phyloP scores from a whole-genome alignment of 2,888 invertebrate genomes.

The Kryphioiulus occultus region DNA sequence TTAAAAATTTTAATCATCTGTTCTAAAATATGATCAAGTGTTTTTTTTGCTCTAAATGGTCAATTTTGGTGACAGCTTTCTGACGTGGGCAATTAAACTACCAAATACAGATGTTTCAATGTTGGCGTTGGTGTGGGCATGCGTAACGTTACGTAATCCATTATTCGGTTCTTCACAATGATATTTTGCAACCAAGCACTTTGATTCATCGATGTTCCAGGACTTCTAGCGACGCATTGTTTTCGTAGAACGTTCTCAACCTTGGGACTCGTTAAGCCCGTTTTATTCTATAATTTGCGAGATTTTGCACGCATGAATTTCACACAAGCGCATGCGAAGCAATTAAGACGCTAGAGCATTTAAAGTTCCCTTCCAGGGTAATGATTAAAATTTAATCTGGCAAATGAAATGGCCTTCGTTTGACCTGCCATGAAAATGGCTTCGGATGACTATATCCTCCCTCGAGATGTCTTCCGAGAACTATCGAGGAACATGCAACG shows the following conservation, averaged over 20 bases:
- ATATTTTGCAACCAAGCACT: too few relatives aligned
- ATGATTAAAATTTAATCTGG: conserved; percentile 5
- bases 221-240: not conserved
- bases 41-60: too few relatives aligned
- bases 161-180: not conserved
- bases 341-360: not conserved
- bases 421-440: not conserved
- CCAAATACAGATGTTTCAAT: not conserved
- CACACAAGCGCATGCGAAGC: not conserved
- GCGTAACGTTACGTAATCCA: not conserved
- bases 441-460: conserved; percentile 5
- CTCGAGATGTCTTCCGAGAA: not conserved
- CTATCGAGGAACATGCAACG: not conserved
- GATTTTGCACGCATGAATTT: conserved; percentile 5
- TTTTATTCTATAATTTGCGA: not conserved
- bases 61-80: not conserved
- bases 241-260: not conserved
- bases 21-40: too few relatives aligned
- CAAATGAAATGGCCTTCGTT: conserved; percentile 5
- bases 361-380: not conserved
- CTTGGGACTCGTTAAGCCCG: not conserved
- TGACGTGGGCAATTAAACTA: not conserved
- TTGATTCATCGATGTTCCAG: not conserved
- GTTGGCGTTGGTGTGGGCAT: not conserved
- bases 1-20: too few relatives aligned